Conservation (phyloP, 1,140 invertebrate species). For the Rhagoletis zephyria region DNA sequence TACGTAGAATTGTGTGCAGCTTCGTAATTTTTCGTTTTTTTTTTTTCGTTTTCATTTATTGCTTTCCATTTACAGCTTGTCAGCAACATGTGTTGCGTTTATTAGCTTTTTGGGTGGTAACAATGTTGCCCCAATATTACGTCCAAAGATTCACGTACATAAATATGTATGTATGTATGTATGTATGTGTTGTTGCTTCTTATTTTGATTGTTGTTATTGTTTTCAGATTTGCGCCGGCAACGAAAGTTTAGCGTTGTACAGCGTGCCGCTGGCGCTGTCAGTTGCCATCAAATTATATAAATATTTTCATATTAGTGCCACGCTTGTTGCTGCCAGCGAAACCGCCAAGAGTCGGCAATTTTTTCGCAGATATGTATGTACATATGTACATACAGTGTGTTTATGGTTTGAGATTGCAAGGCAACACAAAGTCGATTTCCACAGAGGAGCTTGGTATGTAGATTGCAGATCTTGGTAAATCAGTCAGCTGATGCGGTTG, state of each 20-base stretch:
- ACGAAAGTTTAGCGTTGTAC: neutral
- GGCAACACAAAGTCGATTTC: neutral
- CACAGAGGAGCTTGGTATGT: neutral
- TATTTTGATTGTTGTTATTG: neutral
- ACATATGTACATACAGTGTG: neutral
- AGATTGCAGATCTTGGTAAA: neutral
- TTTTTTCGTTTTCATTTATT: slow-evolving; percentile 1
- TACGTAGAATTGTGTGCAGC: neutral
- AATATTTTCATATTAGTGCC: slow-evolving; percentile 41
- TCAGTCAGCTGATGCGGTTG: neutral
- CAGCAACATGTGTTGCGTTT: slow-evolving; percentile 52
- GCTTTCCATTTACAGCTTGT: slow-evolving; percentile 47
- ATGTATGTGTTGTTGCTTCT: neutral
- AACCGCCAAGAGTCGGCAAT: neutral
- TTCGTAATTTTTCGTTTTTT: neutral
- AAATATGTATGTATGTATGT: too few relatives aligned
- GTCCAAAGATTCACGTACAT: neutral
- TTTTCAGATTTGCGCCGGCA: neutral
- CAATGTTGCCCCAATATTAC: neutral
- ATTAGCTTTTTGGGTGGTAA: slow-evolving; percentile 49
- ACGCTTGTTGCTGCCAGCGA: neutral
- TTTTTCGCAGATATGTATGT: neutral
- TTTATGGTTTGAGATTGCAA: neutral
- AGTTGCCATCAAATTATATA: slow-evolving; percentile 30
- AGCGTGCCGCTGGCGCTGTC: slow-evolving; percentile 14